These are phyloP conservation scores for Brenthis ino DNA, from an alignment of 2,888 invertebrate genomes.

Conservation along the genomic window DNA sequence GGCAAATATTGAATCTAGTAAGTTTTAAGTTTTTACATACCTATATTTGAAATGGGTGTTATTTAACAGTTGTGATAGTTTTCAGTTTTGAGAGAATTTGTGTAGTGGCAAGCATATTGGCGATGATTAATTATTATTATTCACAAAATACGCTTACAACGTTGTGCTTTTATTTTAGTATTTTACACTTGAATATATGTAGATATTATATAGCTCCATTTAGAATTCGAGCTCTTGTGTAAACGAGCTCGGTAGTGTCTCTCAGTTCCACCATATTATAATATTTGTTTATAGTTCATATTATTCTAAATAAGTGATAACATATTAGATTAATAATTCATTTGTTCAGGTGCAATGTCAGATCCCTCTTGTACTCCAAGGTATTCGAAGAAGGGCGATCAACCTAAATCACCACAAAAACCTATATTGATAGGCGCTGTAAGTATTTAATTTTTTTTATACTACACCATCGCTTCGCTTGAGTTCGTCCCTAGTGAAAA, in stretches of 20 bases:
- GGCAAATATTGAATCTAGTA: constrained; percentile 62
- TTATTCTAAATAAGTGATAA: too few relatives aligned
- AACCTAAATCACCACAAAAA: constrained; percentile 37
- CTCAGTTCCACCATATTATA: too few relatives aligned
- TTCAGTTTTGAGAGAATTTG: too few relatives aligned
- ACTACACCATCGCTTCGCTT: too few relatives aligned
- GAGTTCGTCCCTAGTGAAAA: too few relatives aligned
- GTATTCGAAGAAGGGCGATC: constrained; percentile 45
- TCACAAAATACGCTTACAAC: too few relatives aligned
- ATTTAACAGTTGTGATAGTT: too few relatives aligned
- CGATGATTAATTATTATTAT: too few relatives aligned
- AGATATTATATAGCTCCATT: neutral
- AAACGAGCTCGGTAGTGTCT: neutral
- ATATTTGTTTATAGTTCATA: too few relatives aligned
- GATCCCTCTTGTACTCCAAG: constrained; percentile 54
- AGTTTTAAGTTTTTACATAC: constrained; percentile 4
- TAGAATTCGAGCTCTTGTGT: neutral
- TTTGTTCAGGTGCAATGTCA: constrained; percentile 52
- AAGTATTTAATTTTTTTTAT: constrained; percentile 6
- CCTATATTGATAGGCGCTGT: constrained; percentile 18
- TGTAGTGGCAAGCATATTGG: too few relatives aligned
- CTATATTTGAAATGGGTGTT: neutral
- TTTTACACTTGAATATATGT: too few relatives aligned
- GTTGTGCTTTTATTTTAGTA: too few relatives aligned
- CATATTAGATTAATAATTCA: neutral